phyloP scores from a whole-genome alignment of 2,797 vertebrate species.

The Paramormyrops hopkinsi region DNA sequence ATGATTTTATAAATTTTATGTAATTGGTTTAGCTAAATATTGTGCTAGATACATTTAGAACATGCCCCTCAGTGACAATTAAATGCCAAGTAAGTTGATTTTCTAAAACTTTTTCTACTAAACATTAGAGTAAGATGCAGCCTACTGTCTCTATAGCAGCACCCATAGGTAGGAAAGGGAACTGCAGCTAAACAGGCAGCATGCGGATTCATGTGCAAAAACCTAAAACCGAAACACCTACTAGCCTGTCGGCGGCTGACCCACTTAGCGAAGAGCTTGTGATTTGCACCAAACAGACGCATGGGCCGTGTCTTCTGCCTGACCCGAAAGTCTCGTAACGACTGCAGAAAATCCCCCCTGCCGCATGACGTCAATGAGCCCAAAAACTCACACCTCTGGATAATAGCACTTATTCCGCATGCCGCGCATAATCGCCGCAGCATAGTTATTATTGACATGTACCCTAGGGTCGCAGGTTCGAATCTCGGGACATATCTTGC shows the following conservation, averaged over 20 bases:
- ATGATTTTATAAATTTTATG: not conserved
- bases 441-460: not conserved
- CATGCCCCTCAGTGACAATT: not conserved
- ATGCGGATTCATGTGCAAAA: not conserved
- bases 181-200: not conserved
- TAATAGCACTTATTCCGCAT: not conserved
- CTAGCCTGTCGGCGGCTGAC: not conserved
- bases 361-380: not conserved
- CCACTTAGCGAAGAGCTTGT: not conserved
- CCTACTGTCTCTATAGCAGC: conserved; percentile 10
- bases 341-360: not conserved
- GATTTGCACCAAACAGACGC: not conserved
- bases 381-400: not conserved
- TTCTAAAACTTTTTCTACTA: not conserved
- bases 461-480: not conserved
- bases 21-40: not conserved
- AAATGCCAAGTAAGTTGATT: not conserved
- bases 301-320: not conserved
- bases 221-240: not conserved
- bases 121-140: not conserved
- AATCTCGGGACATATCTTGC: not conserved
- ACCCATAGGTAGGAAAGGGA: not conserved
- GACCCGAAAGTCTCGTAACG: not conserved
- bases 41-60: not conserved
- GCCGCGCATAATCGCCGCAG: not conserved